Conservation (phyloP, 2,113 vertebrate species). For the Eretmodus cyanostictus region DNA sequence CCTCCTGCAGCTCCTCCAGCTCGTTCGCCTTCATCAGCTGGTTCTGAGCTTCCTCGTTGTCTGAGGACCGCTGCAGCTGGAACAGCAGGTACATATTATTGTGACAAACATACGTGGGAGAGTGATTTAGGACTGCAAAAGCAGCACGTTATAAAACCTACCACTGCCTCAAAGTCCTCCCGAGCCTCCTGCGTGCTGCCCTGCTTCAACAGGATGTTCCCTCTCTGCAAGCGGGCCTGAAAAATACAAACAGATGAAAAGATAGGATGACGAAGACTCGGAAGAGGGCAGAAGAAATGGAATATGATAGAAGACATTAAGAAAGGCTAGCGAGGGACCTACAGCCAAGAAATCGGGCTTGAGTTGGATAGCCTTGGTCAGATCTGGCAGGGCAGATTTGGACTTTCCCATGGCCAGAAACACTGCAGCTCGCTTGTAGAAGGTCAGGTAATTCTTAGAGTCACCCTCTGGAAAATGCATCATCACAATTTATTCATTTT, state of each 20-base stretch:
- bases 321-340: slow-evolving; percentile 1
- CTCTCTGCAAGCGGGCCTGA: slow-evolving; percentile 77
- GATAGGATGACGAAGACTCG: neutral
- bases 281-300: neutral
- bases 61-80: slow-evolving; percentile 69
- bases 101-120: neutral
- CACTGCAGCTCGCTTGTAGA: slow-evolving; percentile 79
- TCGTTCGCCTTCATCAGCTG: slow-evolving; percentile 67
- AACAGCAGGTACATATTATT: neutral
- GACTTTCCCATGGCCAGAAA: slow-evolving; percentile 83
- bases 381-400: slow-evolving; percentile 78
- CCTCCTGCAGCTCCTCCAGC: slow-evolving; percentile 69
- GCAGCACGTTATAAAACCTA: slow-evolving; percentile 19
- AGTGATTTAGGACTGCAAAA: neutral
- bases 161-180: slow-evolving; percentile 77
- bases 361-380: slow-evolving; percentile 76
- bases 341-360: slow-evolving; percentile 82
- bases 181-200: slow-evolving; percentile 70
- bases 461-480: slow-evolving; percentile 70
- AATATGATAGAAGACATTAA: neutral
- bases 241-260: neutral
- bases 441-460: slow-evolving; percentile 81
- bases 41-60: slow-evolving; percentile 67
- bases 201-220: slow-evolving; percentile 78
- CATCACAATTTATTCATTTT: neutral